These are phyloP conservation scores for Chlorops oryzae DNA, from an alignment of 1,140 invertebrate genomes.

Conservation along the genomic window DNA sequence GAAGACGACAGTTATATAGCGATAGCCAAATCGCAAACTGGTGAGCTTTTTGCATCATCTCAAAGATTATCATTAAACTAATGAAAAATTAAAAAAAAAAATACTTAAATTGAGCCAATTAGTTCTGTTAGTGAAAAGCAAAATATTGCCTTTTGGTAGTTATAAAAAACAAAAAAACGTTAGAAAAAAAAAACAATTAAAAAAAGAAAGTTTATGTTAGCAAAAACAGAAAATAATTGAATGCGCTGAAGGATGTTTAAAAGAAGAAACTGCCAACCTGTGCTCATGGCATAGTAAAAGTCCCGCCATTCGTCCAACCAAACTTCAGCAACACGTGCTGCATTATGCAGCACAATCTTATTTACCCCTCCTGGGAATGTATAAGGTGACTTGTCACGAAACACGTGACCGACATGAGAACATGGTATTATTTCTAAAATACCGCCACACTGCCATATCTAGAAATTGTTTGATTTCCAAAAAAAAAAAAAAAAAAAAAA, in stretches of 20 bases:
- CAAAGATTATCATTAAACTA: no score
- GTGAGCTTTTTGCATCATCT: no score
- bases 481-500: constrained; percentile 16
- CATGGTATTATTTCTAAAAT: constrained; percentile 92
- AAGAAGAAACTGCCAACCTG: constrained; percentile 65
- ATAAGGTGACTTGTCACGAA: constrained; percentile 98
- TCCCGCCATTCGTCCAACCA: constrained; percentile 99
- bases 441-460: constrained; percentile 98
- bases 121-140: neutral
- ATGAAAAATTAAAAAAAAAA: no score
- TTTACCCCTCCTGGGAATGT: constrained; percentile 98
- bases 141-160: constrained; percentile 12
- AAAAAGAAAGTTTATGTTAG: no score
- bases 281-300: constrained; percentile 98
- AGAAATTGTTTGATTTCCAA: constrained; percentile 35
- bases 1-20: no score
- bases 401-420: constrained; percentile 96
- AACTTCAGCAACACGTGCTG: constrained; percentile 90
- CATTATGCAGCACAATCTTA: constrained; percentile 93
- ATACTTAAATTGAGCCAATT: neutral
- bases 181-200: constrained; percentile 28
- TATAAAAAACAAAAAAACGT: constrained; percentile 22
- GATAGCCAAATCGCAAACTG: no score
- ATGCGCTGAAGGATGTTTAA: neutral
- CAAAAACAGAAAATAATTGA: neutral